Conservation (phyloP, 2,797 vertebrate species). For the Phataginus tricuspis region DNA sequence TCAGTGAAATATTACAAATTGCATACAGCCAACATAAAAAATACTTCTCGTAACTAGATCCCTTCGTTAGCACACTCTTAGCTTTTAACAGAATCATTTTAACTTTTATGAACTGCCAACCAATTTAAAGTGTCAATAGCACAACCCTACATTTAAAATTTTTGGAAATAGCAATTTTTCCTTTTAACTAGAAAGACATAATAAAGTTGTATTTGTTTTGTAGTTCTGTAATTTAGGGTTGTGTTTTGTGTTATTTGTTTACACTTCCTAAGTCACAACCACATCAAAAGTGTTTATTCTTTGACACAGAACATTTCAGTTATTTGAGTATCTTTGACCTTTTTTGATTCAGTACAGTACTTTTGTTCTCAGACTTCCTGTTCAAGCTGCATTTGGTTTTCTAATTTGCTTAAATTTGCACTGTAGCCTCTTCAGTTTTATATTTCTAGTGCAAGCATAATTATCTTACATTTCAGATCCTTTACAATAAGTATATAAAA, state of each 20-base stretch:
- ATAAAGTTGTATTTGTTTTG: conserved; percentile 62
- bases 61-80: conserved; percentile 58
- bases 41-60: conserved; percentile 56
- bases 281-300: conserved; percentile 62
- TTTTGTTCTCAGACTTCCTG: conserved; percentile 51
- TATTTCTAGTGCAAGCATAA: conserved; percentile 27
- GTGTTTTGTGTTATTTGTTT: conserved; percentile 68
- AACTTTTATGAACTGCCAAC: conserved; percentile 70
- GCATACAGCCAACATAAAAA: conserved; percentile 72
- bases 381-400: conserved; percentile 56
- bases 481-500: conserved; percentile 35
- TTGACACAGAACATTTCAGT: conserved; percentile 62
- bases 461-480: not conserved
- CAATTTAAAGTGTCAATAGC: conserved; percentile 68
- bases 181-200: conserved; percentile 71
- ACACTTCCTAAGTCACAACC: conserved; percentile 57
- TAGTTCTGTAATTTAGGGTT: conserved; percentile 52
- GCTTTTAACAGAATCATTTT: conserved; percentile 67
- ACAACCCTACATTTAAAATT: conserved; percentile 61
- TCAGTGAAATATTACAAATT: conserved; percentile 71
- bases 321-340: conserved; percentile 65
- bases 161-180: conserved; percentile 64
- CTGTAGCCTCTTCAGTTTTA: conserved; percentile 23
- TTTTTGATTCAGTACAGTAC: conserved; percentile 49
- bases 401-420: conserved; percentile 29